phyloP scores from a whole-genome alignment of 2,797 vertebrate genomes.

The Apogon hyalosoma region DNA sequence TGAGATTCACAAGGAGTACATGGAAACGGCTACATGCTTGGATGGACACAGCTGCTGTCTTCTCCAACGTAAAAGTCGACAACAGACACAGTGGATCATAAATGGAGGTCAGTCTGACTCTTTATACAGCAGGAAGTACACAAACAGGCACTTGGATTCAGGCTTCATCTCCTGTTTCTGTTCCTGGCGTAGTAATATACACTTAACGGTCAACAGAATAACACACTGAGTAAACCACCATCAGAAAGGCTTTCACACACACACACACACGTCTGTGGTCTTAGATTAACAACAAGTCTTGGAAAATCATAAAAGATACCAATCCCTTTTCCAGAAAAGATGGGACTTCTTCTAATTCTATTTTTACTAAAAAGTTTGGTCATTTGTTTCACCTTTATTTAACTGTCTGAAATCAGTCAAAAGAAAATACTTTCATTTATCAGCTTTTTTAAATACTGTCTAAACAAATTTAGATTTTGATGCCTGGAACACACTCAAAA shows the following conservation, averaged over 20 bases:
- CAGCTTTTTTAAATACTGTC: too few species aligned
- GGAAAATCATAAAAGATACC: not conserved
- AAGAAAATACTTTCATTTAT: too few species aligned
- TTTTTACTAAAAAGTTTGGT: too few species aligned
- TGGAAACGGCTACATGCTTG: conserved; percentile 23
- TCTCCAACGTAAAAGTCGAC: conserved; percentile 1
- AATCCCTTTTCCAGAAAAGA: too few species aligned
- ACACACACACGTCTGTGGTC: not conserved
- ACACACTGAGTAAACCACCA: conserved; percentile 5
- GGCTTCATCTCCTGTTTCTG: conserved; percentile 15
- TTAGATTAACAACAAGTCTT: not conserved
- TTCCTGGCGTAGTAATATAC: conserved; percentile 3
- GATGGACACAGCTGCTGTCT: conserved; percentile 18
- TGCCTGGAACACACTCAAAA: too few species aligned
- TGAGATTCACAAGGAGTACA: conserved; percentile 10
- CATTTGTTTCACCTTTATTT: too few species aligned
- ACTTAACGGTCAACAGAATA: conserved; percentile 23
- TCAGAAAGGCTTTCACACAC: conserved; percentile 6
- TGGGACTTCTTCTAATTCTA: too few species aligned
- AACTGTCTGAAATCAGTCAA: too few species aligned
- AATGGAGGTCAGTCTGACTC: not conserved
- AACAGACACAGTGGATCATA: not conserved
- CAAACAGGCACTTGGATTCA: conserved; percentile 48
- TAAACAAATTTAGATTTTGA: too few species aligned
- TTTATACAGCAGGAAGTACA: conserved; percentile 22